phyloP scores from a whole-genome alignment of 2,888 invertebrate species.

The Cremastobaeus sp. region DNA sequence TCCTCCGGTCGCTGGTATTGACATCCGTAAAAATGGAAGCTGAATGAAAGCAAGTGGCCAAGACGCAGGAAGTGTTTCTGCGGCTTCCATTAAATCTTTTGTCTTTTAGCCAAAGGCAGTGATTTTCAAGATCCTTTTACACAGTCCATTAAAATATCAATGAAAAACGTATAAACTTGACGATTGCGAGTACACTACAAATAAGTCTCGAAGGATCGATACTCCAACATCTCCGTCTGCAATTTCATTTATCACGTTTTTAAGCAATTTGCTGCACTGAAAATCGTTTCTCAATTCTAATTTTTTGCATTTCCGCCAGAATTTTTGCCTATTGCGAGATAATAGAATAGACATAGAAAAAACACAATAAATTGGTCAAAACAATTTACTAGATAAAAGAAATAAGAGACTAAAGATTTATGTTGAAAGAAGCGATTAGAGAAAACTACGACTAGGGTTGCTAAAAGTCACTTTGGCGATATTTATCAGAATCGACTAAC shows the following conservation, averaged over 20 bases:
- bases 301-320: too few species aligned
- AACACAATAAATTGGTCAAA: constrained; percentile 10
- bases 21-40: constrained; percentile 72
- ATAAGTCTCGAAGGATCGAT: constrained; percentile 35
- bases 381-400: constrained; percentile 21
- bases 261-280: too few species aligned
- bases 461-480: constrained; percentile 32
- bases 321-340: too few species aligned
- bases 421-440: constrained; percentile 48
- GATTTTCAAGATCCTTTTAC: constrained; percentile 72
- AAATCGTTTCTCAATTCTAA: too few species aligned
- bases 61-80: constrained; percentile 67
- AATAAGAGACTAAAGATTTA: constrained; percentile 39
- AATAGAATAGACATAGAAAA: too few species aligned
- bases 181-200: constrained; percentile 28
- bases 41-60: constrained; percentile 62
- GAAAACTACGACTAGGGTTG: constrained; percentile 44
- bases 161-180: constrained; percentile 64
- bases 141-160: constrained; percentile 77
- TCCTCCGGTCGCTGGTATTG: constrained; percentile 70
- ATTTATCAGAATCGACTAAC: constrained; percentile 52
- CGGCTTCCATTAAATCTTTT: constrained; percentile 78
- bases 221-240: too few species aligned
- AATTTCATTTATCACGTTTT: too few species aligned
- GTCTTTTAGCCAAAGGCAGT: constrained; percentile 70